Evolutionary conservation across 1,140 invertebrate species (phyloP).

Genomic region (Musca domestica): DNA sequence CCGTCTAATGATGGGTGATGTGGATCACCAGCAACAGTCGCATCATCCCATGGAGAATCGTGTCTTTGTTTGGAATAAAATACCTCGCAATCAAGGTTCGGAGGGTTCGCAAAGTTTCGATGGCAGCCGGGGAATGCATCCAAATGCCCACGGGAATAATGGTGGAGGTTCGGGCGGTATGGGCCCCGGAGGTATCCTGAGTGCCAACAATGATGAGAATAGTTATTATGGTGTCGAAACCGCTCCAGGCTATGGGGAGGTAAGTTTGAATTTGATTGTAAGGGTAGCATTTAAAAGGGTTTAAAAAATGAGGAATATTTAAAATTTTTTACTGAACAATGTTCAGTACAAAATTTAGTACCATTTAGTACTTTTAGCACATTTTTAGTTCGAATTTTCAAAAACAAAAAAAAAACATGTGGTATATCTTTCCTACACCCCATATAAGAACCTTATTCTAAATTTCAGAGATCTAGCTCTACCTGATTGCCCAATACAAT

Average conservation of each 20-base stretch:
- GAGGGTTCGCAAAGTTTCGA: background rate
- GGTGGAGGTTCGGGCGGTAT: background rate
- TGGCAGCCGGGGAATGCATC: background rate
- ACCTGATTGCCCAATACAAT: no score
- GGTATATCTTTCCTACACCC: no score
- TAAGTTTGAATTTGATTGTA: constrained; percentile 52
- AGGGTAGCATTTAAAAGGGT: no score
- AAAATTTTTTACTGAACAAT: no score
- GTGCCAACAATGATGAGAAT: constrained; percentile 46
- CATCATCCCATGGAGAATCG: constrained; percentile 73
- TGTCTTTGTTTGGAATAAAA: constrained; percentile 68
- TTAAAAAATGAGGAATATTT: no score
- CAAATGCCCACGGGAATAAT: background rate
- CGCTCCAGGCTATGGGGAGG: constrained; percentile 57
- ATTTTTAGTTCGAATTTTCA: no score
- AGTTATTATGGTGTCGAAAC: constrained; percentile 57
- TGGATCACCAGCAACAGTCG: constrained; percentile 44
- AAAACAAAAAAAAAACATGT: no score
- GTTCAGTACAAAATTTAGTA: no score
- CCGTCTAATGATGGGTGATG: constrained; percentile 15
- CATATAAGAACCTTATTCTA: no score
- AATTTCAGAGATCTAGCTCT: no score
- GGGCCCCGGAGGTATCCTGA: constrained; percentile 6
- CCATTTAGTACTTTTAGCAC: no score
- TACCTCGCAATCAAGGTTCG: constrained; percentile 26